These are phyloP conservation scores for Hippolais icterina DNA, from an alignment of 2,113 vertebrate species.

Conservation along the genomic window DNA sequence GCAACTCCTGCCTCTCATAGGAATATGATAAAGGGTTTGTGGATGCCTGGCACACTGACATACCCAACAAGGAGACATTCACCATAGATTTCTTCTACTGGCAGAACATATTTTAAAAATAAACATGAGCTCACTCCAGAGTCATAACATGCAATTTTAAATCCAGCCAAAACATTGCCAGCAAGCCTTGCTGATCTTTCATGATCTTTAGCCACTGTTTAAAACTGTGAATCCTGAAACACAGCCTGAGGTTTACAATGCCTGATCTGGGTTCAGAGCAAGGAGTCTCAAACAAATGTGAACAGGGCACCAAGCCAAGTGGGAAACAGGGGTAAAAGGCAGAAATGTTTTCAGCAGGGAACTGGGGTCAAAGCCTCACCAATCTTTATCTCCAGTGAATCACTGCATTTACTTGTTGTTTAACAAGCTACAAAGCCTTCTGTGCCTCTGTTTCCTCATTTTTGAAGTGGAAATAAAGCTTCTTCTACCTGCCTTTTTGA, in stretches of 20 bases:
- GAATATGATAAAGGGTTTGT: background rate
- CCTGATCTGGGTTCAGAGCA: background rate
- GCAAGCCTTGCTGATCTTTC: background rate
- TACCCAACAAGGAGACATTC: slow-evolving; percentile 44
- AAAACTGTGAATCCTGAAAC: background rate
- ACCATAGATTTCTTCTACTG: slow-evolving; percentile 23
- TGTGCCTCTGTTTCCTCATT: background rate
- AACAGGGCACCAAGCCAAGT: background rate
- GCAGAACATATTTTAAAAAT: slow-evolving; percentile 29
- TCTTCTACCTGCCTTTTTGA: background rate
- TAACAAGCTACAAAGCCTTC: background rate
- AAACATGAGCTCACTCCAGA: slow-evolving; percentile 44
- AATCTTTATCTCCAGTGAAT: background rate
- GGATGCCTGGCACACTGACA: background rate
- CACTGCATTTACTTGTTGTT: background rate
- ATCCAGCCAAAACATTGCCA: slow-evolving; percentile 21
- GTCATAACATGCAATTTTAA: slow-evolving; percentile 20
- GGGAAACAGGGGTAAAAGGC: background rate
- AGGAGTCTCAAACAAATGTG: background rate
- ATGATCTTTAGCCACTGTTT: background rate
- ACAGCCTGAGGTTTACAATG: background rate
- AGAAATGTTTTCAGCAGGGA: background rate
- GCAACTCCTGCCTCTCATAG: background rate
- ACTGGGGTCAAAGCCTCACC: background rate
- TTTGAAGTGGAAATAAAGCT: background rate